Evolutionary conservation across 2,797 vertebrate species (phyloP).

Genomic region (Nyctibius grandis): DNA sequence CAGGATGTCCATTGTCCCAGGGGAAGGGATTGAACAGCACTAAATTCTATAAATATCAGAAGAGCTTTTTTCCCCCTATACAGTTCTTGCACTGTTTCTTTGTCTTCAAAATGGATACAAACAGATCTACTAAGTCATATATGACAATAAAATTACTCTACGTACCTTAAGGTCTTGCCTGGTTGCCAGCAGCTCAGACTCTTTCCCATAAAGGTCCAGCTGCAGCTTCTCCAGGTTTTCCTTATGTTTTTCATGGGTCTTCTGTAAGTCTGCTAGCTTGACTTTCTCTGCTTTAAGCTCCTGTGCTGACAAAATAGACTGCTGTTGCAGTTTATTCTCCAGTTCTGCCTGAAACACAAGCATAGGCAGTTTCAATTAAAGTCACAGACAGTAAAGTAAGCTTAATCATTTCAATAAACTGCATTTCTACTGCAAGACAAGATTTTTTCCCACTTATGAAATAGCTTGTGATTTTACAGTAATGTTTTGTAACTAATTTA

Average conservation of each 20-base stretch:
- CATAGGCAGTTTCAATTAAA: neutral
- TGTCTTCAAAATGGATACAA: neutral
- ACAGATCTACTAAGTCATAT: neutral
- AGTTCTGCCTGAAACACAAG: slow-evolving; percentile 81
- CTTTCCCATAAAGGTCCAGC: slow-evolving; percentile 91
- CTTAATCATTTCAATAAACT: neutral
- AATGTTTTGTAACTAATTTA: neutral
- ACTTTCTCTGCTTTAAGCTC: slow-evolving; percentile 80
- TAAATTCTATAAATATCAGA: neutral
- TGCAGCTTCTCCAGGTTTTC: slow-evolving; percentile 81
- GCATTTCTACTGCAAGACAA: neutral
- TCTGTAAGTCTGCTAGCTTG: slow-evolving; percentile 78
- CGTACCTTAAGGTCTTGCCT: slow-evolving; percentile 92
- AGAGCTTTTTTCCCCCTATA: neutral
- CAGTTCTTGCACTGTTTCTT: neutral
- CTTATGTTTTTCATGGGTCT: slow-evolving; percentile 75
- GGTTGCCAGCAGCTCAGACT: slow-evolving; percentile 90
- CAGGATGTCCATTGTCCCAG: neutral
- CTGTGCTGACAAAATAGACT: slow-evolving; percentile 75
- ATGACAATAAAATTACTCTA: neutral
- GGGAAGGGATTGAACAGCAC: neutral
- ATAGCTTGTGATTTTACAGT: neutral
- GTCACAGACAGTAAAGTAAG: neutral
- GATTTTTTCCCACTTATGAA: neutral
- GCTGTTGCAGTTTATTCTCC: slow-evolving; percentile 81